Evolutionary conservation across 2,888 invertebrate genomes (phyloP), one percentile per base, ranked within the genome.

Genomic region (Neuroscelio doddi): DNA sequence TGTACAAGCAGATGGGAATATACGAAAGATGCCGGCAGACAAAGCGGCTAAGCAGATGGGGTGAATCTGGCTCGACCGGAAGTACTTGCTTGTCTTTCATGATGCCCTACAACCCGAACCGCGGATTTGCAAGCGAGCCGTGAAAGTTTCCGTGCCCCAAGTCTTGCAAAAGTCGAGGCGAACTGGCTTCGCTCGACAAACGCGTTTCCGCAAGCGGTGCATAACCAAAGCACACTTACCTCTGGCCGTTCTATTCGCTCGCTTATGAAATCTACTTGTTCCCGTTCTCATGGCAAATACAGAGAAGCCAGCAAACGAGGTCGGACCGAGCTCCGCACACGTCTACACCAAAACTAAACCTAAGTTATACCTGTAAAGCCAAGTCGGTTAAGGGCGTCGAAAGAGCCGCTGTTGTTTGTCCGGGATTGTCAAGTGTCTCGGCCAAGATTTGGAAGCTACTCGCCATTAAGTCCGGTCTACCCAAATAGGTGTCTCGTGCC

Each of bases 31-130:
- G 12, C 10, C 39, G 26, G 30, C 24, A 38, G 24, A 53, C 38
- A 53, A n/a, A n/a, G n/a, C n/a, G n/a, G n/a, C n/a, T n/a, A n/a
- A n/a, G n/a, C n/a, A 49, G n/a, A 50, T 57, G 49, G 49, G 26
- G 36, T 29, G 32, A 57, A 50, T 44, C 49, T 36, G 30, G n/a
- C n/a, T n/a, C n/a, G n/a, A 30, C 45, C 44, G 55, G 62, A 62
- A 55, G 50, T n/a, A n/a, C n/a, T n/a, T 57, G 41, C 32, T 63
- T 53, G 42, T 36, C 41, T 47, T 21, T 27, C 16, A 16, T 2
- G 12, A 2, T 3, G 7, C 9, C 36, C 38, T 47, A 24, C 34
- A 14, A 8, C 36, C 36, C 41, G 36, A 15, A 29, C 34, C 34
- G 17, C 29, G 16, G 15, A 36, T 49, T 49, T n/a, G n/a, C n/a